Conservation (phyloP, 2,888 invertebrate genomes). For the Tachina fera region DNA sequence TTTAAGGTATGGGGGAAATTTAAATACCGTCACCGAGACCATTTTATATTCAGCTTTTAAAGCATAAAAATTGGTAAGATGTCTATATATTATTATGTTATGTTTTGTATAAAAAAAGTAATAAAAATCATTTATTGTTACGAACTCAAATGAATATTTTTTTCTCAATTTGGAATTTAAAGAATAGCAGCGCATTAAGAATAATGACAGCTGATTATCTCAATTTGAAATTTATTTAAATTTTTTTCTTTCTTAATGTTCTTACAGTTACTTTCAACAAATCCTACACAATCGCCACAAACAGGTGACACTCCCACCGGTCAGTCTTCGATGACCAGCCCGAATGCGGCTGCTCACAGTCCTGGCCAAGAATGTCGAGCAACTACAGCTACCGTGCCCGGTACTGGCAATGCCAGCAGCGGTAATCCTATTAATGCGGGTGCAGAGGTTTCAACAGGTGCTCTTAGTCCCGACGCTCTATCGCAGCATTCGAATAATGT, state of each 20-base stretch:
- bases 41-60: conserved; percentile 5
- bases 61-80: neutral
- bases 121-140: conserved; percentile 55
- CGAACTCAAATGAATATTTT: conserved; percentile 52
- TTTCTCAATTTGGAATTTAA: conserved; percentile 27
- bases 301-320: conserved; percentile 74
- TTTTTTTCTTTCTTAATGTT: conserved; percentile 19
- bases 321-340: conserved; percentile 75
- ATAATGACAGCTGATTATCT: neutral
- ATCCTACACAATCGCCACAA: conserved; percentile 77
- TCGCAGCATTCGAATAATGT: conserved; percentile 82
- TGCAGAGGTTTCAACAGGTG: conserved; percentile 86
- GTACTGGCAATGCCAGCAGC: conserved; percentile 87
- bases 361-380: conserved; percentile 84
- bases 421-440: conserved; percentile 85
- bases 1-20: conserved; percentile 20
- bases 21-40: conserved; percentile 21
- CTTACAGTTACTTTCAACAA: conserved; percentile 77
- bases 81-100: too few species aligned
- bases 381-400: conserved; percentile 59
- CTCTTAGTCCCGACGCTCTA: conserved; percentile 82
- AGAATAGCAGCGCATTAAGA: neutral
- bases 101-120: conserved; percentile 12
- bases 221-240: neutral
- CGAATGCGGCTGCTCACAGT: conserved; percentile 78